Evolutionary conservation across 2,797 vertebrate species (phyloP), one percentile per base, ranked within the genome.

Genomic region (Xiphorhynchus erythropygius): DNA sequence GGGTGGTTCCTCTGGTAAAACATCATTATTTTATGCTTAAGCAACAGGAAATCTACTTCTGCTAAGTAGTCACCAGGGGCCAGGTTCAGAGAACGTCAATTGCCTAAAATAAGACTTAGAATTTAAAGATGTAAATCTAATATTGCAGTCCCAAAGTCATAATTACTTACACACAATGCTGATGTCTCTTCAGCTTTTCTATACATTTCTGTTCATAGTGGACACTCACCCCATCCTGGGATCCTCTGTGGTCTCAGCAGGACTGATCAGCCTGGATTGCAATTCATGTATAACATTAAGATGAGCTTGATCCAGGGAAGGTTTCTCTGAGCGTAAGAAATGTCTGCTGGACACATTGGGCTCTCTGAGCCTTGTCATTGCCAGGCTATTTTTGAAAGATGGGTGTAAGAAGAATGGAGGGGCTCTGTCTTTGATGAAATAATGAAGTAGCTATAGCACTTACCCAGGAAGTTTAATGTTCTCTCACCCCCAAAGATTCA

Each of bases 331-430:
- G 7, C 2, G 0, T 74, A 55, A 74, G 49, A 30, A 87, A n/a
- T 7, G 2, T 6, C 7, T 4, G 0, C 11, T 44, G 60, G 17
- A 41, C 46, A 16, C 4, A 4, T 9, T 47, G 47, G 22, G 28
- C 25, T 90, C 28, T n/a, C 28, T 81, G 25, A 33, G 32, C 33
- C 22, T 74, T 79, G 30, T 65, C 33, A 49, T 19, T 84, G 27
- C 25, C 37, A 28, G 1, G 2, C 33, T 71, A 0, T 39, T 59
- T 92, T 91, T 44, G 47, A 74, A 74, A 59, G 47, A 50, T 46
- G n/a, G 7, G 25, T 74, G 12, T 27, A 57, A 41, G 59, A 89
- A 42, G 27, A 24, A 37, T 4, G 1, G 44, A 80, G 11, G 2
- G 14, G 6, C 19, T 59, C 16, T 89, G 0, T 69, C 32, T 69